phyloP scores from a whole-genome alignment of 2,113 vertebrate genomes.

The Epinephelus lanceolatus region DNA sequence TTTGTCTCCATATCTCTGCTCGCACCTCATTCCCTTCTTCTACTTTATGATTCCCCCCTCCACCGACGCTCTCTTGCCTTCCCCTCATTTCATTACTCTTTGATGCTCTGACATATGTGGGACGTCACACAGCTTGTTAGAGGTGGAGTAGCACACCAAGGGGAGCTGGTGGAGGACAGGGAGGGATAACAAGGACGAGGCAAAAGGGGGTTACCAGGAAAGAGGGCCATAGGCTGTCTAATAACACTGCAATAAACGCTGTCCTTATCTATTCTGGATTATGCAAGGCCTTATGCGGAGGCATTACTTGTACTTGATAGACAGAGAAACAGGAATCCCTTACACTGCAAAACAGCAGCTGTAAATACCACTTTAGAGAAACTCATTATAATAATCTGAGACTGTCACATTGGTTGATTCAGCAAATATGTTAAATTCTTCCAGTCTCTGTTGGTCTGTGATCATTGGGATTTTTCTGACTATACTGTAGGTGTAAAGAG shows the following conservation, averaged over 20 bases:
- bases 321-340: not conserved
- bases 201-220: slow-evolving; percentile 5
- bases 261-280: not conserved
- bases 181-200: not conserved
- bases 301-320: not conserved
- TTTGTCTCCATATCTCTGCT: slow-evolving; percentile 17
- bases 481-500: too few species aligned
- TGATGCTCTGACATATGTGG: slow-evolving; percentile 49
- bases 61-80: not conserved
- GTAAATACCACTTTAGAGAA: not conserved
- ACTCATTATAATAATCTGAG: not conserved
- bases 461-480: not conserved
- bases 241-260: slow-evolving; percentile 8
- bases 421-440: not conserved
- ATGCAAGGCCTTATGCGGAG: not conserved
- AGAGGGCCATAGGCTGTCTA: not conserved
- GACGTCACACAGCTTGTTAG: slow-evolving; percentile 30
- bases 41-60: not conserved
- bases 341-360: not conserved
- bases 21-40: slow-evolving; percentile 1
- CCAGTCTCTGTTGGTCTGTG: not conserved
- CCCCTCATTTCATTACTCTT: slow-evolving; percentile 28
- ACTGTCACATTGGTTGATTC: not conserved
- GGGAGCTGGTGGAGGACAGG: slow-evolving; percentile 26
- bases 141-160: slow-evolving; percentile 17